Evolutionary conservation across 2,888 invertebrate genomes (phyloP).

Genomic region (Cheilosia grossa): DNA sequence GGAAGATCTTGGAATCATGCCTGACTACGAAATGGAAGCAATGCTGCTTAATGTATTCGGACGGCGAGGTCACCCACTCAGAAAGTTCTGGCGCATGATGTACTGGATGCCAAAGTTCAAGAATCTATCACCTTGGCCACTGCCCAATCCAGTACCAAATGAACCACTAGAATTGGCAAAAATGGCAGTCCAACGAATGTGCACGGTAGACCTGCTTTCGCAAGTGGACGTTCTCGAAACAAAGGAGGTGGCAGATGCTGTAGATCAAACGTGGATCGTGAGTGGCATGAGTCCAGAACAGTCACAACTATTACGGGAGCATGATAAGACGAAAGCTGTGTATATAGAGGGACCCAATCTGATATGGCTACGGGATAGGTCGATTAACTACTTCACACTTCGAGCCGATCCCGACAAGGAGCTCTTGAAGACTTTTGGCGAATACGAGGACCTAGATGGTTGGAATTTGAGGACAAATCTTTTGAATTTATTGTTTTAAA

Average conservation of each 20-base stretch:
- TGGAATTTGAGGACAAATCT: constrained; percentile 63
- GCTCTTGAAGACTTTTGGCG: constrained; percentile 80
- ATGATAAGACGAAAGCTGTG: constrained; percentile 86
- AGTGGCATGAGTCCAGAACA: constrained; percentile 93
- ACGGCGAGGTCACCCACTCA: constrained; percentile 87
- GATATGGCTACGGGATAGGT: constrained; percentile 90
- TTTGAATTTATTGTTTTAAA: background rate
- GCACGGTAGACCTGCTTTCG: constrained; percentile 90
- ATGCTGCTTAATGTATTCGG: constrained; percentile 95
- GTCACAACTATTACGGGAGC: constrained; percentile 87
- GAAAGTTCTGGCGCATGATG: constrained; percentile 92
- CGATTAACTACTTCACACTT: constrained; percentile 93
- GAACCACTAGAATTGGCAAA: constrained; percentile 91
- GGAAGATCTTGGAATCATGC: constrained; percentile 96
- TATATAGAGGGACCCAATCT: constrained; percentile 93
- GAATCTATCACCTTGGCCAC: constrained; percentile 93
- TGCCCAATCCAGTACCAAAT: constrained; percentile 90
- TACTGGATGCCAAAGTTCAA: constrained; percentile 98
- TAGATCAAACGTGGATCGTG: constrained; percentile 96
- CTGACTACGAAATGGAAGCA: constrained; percentile 94
- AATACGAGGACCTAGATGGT: constrained; percentile 88
- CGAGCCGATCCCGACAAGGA: constrained; percentile 87
- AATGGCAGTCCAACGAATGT: constrained; percentile 92
- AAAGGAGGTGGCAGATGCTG: constrained; percentile 87
- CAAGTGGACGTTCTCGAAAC: constrained; percentile 87